These are phyloP conservation scores for Scartelaos histophorus DNA, from an alignment of 2,113 vertebrate genomes.

Conservation along the genomic window DNA sequence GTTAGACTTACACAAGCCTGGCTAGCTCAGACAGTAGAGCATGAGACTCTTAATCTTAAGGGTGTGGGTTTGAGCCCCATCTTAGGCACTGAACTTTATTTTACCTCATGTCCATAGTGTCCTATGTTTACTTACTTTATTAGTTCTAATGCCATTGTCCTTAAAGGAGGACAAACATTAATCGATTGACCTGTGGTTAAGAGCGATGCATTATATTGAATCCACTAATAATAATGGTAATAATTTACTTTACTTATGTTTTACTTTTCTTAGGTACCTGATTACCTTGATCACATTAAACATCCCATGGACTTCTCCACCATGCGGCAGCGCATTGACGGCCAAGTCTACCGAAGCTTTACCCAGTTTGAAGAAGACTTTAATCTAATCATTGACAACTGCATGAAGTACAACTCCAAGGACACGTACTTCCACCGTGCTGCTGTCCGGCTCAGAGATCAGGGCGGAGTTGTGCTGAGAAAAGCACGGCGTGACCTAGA, in stretches of 20 bases:
- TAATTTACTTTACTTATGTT: background rate
- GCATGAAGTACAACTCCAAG: conserved; percentile 97
- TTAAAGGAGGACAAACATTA: too few species aligned
- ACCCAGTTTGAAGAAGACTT: conserved; percentile 92
- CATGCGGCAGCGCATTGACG: conserved; percentile 88
- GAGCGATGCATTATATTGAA: too few species aligned
- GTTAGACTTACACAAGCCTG: background rate
- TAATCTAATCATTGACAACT: conserved; percentile 92
- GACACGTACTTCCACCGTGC: conserved; percentile 96
- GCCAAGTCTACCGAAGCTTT: conserved; percentile 87
- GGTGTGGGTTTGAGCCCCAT: conserved; percentile 53
- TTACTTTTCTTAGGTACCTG: conserved; percentile 83
- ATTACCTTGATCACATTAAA: conserved; percentile 95
- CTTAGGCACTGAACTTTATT: too few species aligned
- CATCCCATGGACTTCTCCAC: conserved; percentile 96
- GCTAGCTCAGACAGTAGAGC: conserved; percentile 69
- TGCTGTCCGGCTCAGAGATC: conserved; percentile 89
- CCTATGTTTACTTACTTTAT: too few species aligned
- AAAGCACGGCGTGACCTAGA: conserved; percentile 87
- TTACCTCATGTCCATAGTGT: too few species aligned
- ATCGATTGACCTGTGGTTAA: too few species aligned
- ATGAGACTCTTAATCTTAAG: conserved; percentile 71
- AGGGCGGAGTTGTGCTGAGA: conserved; percentile 90
- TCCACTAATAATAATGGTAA: background rate
- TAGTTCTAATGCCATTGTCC: too few species aligned